phyloP scores from a whole-genome alignment of 2,888 invertebrate species.

The Oscheius myriophilus region DNA sequence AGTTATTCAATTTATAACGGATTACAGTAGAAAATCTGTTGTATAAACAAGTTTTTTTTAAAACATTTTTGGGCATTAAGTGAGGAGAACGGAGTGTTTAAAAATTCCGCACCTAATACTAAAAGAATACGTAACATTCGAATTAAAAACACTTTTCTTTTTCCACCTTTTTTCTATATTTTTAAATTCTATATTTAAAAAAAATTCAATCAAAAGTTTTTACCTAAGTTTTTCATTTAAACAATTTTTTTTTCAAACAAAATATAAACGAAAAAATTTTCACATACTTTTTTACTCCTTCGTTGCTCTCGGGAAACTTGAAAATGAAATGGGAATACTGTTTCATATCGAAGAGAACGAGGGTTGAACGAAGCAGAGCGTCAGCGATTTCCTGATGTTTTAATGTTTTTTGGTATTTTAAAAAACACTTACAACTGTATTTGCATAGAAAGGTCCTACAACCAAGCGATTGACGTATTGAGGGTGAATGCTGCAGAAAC shows the following conservation, averaged over 20 bases:
- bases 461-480: conserved; percentile 17
- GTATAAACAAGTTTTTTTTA: no score
- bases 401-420: neutral
- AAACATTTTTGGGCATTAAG: no score
- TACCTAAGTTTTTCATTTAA: no score
- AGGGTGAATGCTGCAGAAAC: conserved; percentile 6
- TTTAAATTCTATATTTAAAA: no score
- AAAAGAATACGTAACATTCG: no score
- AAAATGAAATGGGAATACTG: conserved; percentile 4
- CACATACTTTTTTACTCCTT: conserved; percentile 8
- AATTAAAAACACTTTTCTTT: no score
- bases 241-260: neutral
- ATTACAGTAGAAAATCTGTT: no score
- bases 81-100: no score
- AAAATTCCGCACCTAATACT: no score
- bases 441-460: conserved; percentile 19
- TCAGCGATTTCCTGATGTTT: conserved; percentile 11
- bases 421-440: neutral
- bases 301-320: conserved; percentile 18
- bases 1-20: no score
- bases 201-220: no score
- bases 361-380: conserved; percentile 6
- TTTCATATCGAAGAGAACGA: neutral
- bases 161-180: no score
- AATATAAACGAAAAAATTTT: neutral